Evolutionary conservation across 2,113 vertebrate species (phyloP).

Genomic region (Narcine bancroftii): DNA sequence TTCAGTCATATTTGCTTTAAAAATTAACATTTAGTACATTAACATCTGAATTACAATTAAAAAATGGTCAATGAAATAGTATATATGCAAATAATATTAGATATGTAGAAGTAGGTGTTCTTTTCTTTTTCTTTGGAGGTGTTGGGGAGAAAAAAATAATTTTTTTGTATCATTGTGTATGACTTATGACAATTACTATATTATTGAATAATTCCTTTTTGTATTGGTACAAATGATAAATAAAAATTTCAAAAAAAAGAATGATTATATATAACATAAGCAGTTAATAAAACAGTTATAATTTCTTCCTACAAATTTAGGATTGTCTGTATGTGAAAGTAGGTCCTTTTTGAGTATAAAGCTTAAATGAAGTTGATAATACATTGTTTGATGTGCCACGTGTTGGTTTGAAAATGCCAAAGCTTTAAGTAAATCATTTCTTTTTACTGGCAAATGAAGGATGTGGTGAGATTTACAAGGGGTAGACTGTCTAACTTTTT

Average conservation of each 20-base stretch:
- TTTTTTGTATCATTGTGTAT: no score
- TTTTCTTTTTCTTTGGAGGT: no score
- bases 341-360: neutral
- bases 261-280: neutral
- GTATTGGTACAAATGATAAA: no score
- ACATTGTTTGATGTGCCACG: constrained; percentile 61
- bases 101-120: no score
- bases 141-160: no score
- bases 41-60: neutral
- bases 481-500: constrained; percentile 66
- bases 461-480: constrained; percentile 64
- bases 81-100: no score
- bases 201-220: no score
- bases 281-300: neutral
- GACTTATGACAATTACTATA: no score
- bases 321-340: neutral
- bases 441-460: constrained; percentile 53
- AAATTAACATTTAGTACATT: neutral
- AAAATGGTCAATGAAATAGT: no score
- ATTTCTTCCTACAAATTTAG: neutral
- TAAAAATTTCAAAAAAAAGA: no score
- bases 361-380: constrained; percentile 48
- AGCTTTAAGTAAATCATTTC: constrained; percentile 60
- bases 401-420: constrained; percentile 65
- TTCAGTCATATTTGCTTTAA: neutral